phyloP scores from a whole-genome alignment of 1,140 invertebrate genomes.

The Drosophila insularis region DNA sequence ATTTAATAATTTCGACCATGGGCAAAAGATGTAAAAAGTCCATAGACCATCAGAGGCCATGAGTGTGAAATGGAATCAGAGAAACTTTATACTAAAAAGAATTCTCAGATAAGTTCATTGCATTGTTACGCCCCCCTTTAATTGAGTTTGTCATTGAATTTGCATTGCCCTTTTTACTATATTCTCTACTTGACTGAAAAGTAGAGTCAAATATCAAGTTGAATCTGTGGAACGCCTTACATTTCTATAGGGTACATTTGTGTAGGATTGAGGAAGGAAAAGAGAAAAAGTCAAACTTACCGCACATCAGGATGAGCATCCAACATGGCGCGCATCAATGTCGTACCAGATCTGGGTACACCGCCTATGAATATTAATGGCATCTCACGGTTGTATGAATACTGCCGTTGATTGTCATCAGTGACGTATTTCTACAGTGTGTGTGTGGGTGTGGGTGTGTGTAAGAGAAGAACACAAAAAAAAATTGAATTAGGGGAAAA shows the following conservation, averaged over 20 bases:
- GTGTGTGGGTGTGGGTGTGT: not conserved
- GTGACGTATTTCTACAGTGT: slow-evolving; percentile 84
- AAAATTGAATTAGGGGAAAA: slow-evolving; percentile 74
- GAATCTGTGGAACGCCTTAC: too few species aligned
- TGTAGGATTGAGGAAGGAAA: not conserved
- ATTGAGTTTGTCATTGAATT: too few species aligned
- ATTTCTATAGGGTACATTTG: not conserved
- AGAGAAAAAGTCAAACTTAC: slow-evolving; percentile 81
- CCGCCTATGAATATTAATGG: slow-evolving; percentile 98
- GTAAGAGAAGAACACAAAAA: slow-evolving; percentile 22
- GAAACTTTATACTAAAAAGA: not conserved
- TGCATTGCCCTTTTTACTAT: too few species aligned
- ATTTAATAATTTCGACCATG: slow-evolving; percentile 62
- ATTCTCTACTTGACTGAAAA: too few species aligned
- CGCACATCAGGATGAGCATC: slow-evolving; percentile 99
- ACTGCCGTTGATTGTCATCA: slow-evolving; percentile 85
- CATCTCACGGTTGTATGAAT: slow-evolving; percentile 92
- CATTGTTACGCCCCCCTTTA: too few species aligned
- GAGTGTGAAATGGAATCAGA: too few species aligned
- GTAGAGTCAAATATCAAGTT: too few species aligned
- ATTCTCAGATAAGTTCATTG: not conserved
- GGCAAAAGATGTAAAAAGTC: not conserved
- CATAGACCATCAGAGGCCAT: too few species aligned
- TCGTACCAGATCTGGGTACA: slow-evolving; percentile 97
- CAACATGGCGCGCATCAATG: slow-evolving; percentile 98